Evolutionary conservation across 1,140 invertebrate genomes (phyloP).

Genomic region (Drosophila trapezifrons): DNA sequence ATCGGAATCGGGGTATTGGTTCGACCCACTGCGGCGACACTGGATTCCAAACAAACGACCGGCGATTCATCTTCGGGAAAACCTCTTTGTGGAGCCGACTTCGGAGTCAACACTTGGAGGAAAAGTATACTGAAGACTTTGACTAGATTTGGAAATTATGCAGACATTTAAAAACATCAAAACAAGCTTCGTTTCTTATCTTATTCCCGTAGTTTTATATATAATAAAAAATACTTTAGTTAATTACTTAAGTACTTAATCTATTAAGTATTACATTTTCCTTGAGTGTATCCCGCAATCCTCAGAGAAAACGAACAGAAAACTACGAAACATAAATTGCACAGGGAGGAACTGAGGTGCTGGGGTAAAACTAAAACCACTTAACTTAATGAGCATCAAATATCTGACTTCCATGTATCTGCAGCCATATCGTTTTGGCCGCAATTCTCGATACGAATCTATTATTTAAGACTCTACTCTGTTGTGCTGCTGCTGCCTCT

Average conservation of each 20-base stretch:
- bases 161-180: background rate
- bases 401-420: slow-evolving; percentile 57
- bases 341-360: slow-evolving; percentile 14
- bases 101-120: background rate
- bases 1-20: slow-evolving; percentile 37
- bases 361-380: slow-evolving; percentile 75
- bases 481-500: slow-evolving; percentile 38
- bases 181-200: too few relatives aligned
- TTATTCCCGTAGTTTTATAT: too few relatives aligned
- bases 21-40: slow-evolving; percentile 83
- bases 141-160: background rate
- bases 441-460: slow-evolving; percentile 82
- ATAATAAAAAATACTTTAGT: background rate
- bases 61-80: slow-evolving; percentile 76
- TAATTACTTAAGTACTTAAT: too few relatives aligned
- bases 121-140: background rate
- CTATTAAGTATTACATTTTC: background rate
- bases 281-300: background rate
- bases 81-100: slow-evolving; percentile 72
- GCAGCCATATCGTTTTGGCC: slow-evolving; percentile 57
- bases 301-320: background rate
- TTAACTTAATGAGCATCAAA: slow-evolving; percentile 83
- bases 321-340: slow-evolving; percentile 66
- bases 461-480: slow-evolving; percentile 71
- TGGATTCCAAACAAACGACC: slow-evolving; percentile 82